These are phyloP conservation scores for Conus betulinus DNA, from an alignment of 1,140 invertebrate genomes.

Conservation along the genomic window DNA sequence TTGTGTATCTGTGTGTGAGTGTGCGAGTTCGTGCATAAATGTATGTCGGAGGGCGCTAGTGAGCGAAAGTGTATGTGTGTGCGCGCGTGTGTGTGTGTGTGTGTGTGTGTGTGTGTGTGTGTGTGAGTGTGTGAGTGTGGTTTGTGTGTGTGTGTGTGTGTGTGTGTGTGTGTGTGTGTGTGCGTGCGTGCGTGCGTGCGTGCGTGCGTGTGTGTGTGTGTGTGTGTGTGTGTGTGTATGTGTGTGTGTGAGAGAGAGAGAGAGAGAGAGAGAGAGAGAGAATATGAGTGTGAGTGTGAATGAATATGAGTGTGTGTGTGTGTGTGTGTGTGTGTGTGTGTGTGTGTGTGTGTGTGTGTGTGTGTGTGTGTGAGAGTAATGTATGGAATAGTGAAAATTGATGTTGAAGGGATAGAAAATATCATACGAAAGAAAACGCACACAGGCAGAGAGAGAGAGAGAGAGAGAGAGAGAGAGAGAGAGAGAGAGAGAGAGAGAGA, in stretches of 20 bases:
- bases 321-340: not conserved
- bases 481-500: too few species aligned
- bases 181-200: not conserved
- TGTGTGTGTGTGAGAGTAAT: not conserved
- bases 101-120: not conserved
- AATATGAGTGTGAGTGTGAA: not conserved
- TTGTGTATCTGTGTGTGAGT: too few species aligned
- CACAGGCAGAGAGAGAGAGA: too few species aligned
- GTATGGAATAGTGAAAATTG: too few species aligned
- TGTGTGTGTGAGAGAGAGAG: not conserved
- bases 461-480: too few species aligned
- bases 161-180: not conserved
- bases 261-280: too few species aligned
- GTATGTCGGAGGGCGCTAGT: not conserved
- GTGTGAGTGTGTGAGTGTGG: not conserved
- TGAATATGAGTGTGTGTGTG: not conserved
- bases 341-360: not conserved
- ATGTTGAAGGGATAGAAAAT: too few species aligned
- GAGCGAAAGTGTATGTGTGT: not conserved
- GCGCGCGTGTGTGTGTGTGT: not conserved
- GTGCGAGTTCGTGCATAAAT: too few species aligned
- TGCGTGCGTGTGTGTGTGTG: slow-evolving; percentile 19
- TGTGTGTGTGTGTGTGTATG: slow-evolving; percentile 17
- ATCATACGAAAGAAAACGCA: too few species aligned
- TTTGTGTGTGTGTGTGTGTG: too few species aligned